Evolutionary conservation across 23 tunicate species (phyloP), one percentile per base, ranked within the genome.

Genomic region (Ascidia mentula): DNA sequence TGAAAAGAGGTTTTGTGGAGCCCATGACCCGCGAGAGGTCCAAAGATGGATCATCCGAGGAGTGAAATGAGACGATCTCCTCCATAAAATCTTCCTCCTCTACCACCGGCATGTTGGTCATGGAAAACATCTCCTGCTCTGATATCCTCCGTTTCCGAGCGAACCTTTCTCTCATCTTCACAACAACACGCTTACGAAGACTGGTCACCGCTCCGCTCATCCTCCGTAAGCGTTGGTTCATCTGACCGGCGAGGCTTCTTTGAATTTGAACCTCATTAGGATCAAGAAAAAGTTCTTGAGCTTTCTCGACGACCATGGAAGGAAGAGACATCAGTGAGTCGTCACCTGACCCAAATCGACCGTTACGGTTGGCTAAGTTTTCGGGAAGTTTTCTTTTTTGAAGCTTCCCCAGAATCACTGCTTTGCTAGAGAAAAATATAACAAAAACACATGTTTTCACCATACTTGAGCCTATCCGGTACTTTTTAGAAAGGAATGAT

Each of bases 391-490:
- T 9, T 9, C 40, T 31, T 38, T 72, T 35, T 30, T 36, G 79
- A 28, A 73, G 39, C 6, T 60, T 73, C 18, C 78, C 86, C 6
- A 82, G 74, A 8, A 82, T 45, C 18, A 82, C 86, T 12, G 59
- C 72, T 73, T 82, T 82, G 45, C 86, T 82, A 38, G 40, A 70
- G n/a, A n/a, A n/a, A n/a, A n/a, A n/a, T n/a, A n/a, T n/a, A n/a
- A n/a, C n/a, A n/a, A n/a, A n/a, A n/a, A n/a, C n/a, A n/a, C n/a
- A n/a, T n/a, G n/a, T n/a, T n/a, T n/a, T n/a, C n/a, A n/a, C n/a
- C n/a, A n/a, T n/a, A n/a, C n/a, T n/a, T n/a, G n/a, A n/a, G n/a
- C n/a, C n/a, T n/a, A n/a, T n/a, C n/a, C n/a, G n/a, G n/a, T n/a
- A n/a, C n/a, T n/a, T n/a, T n/a, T n/a, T n/a, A n/a, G n/a, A n/a